These are phyloP conservation scores for Zeugodacus cucurbitae DNA, from an alignment of 1,140 invertebrate species.

Conservation along the genomic window DNA sequence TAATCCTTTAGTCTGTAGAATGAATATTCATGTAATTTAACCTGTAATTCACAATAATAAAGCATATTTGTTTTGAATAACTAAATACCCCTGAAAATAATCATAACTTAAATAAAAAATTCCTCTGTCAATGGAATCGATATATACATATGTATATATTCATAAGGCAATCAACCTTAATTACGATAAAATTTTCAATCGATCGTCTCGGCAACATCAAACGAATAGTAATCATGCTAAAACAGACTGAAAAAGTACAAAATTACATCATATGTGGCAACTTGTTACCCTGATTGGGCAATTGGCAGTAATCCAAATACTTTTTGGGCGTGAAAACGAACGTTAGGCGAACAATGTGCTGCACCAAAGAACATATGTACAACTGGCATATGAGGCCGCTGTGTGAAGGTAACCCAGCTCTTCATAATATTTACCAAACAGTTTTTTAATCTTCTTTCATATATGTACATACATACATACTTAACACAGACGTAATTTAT, in stretches of 20 bases:
- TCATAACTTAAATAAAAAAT: neutral
- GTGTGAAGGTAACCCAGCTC: neutral
- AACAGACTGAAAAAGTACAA: neutral
- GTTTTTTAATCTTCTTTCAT: neutral
- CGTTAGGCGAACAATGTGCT: neutral
- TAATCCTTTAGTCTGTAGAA: too few species aligned
- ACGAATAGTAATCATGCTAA: neutral
- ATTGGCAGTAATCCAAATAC: slow-evolving; percentile 10
- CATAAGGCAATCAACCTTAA: neutral
- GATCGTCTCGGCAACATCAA: neutral
- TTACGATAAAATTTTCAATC: neutral
- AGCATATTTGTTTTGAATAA: too few species aligned
- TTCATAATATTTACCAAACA: neutral
- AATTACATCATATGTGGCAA: slow-evolving; percentile 6
- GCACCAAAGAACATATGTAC: neutral
- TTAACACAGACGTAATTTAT: neutral
- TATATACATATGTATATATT: neutral
- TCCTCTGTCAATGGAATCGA: neutral
- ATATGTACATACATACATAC: too few species aligned
- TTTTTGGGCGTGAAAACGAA: slow-evolving; percentile 28
- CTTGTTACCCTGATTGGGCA: slow-evolving; percentile 17
- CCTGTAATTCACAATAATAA: too few species aligned
- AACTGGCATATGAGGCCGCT: neutral
- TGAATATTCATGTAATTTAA: too few species aligned
- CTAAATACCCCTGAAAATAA: too few species aligned